A percentile compares a stretch with the other conserved stretches of the same genome.
phyloP scores from a whole-genome alignment of 37 sponge, comb jelly and placozoan genomes.

The Tethya wilhelma region DNA sequence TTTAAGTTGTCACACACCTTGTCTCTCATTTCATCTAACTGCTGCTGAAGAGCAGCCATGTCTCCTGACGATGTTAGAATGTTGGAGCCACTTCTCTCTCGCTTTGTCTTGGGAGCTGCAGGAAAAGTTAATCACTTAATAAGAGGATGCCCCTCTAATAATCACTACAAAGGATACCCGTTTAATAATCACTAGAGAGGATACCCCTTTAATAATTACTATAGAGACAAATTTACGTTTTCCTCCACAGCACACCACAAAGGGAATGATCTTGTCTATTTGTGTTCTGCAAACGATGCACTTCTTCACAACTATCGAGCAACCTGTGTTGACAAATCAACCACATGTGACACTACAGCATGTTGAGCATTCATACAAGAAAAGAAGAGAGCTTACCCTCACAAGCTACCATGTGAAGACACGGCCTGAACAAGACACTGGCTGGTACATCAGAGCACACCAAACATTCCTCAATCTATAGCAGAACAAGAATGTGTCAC shows the following conservation, averaged over 20 bases:
- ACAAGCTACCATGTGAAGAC: slow-evolving; percentile 92
- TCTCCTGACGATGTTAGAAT: not conserved
- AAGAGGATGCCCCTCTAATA: too few species aligned
- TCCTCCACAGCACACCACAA: slow-evolving; percentile 59
- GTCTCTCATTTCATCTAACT: slow-evolving; percentile 80
- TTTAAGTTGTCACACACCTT: slow-evolving; percentile 50
- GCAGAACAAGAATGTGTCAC: slow-evolving; percentile 1
- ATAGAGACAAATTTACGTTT: slow-evolving; percentile 64
- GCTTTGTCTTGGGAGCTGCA: slow-evolving; percentile 35
- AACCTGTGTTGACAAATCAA: slow-evolving; percentile 28
- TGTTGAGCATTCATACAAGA: not conserved
- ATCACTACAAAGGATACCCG: too few species aligned
- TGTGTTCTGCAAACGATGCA: slow-evolving; percentile 65
- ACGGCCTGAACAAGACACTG: slow-evolving; percentile 85
- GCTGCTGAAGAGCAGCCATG: slow-evolving; percentile 57
- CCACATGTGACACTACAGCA: not conserved
- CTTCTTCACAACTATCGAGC: slow-evolving; percentile 78
- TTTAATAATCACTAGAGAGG: too few species aligned
- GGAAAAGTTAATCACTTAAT: too few species aligned
- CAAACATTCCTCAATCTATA: slow-evolving; percentile 89
- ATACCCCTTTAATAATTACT: too few species aligned
- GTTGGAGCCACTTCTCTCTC: slow-evolving; percentile 24
- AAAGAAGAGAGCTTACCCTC: slow-evolving; percentile 55
- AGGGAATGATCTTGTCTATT: slow-evolving; percentile 49
- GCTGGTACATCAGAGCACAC: slow-evolving; percentile 84